Evolutionary conservation across 1,140 invertebrate genomes (phyloP).

Genomic region (Agrilus planipennis): DNA sequence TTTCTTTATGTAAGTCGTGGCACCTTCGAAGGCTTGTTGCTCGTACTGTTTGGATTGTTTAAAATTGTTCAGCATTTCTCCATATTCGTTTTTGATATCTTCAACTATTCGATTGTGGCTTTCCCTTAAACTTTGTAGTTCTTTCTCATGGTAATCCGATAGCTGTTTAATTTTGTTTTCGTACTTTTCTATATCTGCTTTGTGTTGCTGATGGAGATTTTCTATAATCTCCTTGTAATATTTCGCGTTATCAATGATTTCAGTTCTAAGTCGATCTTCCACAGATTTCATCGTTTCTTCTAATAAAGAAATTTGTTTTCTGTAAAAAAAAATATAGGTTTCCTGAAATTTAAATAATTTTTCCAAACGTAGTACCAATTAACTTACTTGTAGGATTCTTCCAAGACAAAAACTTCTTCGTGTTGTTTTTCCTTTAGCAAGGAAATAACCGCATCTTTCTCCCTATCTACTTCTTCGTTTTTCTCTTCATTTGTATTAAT

Average conservation of each 20-base stretch:
- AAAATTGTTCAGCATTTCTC: slow-evolving; percentile 33
- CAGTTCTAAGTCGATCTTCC: slow-evolving; percentile 34
- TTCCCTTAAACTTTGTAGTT: slow-evolving; percentile 31
- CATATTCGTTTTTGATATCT: slow-evolving; percentile 31
- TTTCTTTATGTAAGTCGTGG: slow-evolving; percentile 34
- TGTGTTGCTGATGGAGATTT: slow-evolving; percentile 20
- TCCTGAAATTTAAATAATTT: too few relatives aligned
- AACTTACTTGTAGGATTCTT: slow-evolving; percentile 39
- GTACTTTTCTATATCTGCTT: slow-evolving; percentile 30
- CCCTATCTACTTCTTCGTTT: slow-evolving; percentile 15
- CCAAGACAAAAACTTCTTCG: slow-evolving; percentile 39
- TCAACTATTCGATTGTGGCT: slow-evolving; percentile 32
- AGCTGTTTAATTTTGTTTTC: slow-evolving; percentile 31
- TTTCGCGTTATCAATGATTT: slow-evolving; percentile 27
- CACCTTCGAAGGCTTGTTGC: slow-evolving; percentile 29
- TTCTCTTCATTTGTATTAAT: slow-evolving; percentile 10
- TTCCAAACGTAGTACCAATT: too few relatives aligned
- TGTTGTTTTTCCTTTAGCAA: slow-evolving; percentile 36
- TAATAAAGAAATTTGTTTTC: slow-evolving; percentile 37
- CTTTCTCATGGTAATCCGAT: slow-evolving; percentile 31
- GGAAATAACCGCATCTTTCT: slow-evolving; percentile 31
- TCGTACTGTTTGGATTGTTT: slow-evolving; percentile 34
- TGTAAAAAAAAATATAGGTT: slow-evolving; percentile 16
- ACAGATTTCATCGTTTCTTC: slow-evolving; percentile 34
- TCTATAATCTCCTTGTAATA: slow-evolving; percentile 31